Conservation (phyloP, 2,113 vertebrate species). For the Pyxicephalus adspersus region DNA sequence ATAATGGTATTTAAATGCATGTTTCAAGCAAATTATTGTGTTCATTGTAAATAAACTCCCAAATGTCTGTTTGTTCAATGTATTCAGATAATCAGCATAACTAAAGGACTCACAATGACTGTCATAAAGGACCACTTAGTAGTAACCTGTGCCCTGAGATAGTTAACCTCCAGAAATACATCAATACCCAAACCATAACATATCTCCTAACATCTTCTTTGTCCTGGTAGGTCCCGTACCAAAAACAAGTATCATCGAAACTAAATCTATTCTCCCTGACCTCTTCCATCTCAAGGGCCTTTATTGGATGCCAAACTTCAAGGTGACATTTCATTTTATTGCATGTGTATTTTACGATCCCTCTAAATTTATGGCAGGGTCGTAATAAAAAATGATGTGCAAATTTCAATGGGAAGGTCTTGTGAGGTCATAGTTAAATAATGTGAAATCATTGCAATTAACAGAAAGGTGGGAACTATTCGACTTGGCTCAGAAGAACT, state of each 20-base stretch:
- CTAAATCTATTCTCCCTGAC: conserved; percentile 21
- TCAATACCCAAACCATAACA: not conserved
- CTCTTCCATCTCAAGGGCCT: conserved; percentile 15
- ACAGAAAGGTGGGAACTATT: not conserved
- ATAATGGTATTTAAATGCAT: not conserved
- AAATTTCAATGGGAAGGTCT: not conserved
- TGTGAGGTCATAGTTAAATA: not conserved
- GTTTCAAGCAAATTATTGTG: not conserved
- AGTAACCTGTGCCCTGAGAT: not conserved
- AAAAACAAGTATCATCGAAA: conserved; percentile 24
- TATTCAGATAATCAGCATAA: conserved; percentile 2
- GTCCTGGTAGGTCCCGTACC: not conserved
- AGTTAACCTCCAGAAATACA: conserved; percentile 5
- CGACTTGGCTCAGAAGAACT: not conserved
- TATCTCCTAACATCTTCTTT: not conserved
- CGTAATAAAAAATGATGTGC: conserved; percentile 24
- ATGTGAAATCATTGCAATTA: conserved; percentile 20
- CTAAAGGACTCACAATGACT: not conserved
- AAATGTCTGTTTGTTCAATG: not conserved
- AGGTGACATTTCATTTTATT: conserved; percentile 53
- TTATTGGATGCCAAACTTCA: conserved; percentile 23
- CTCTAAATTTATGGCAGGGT: conserved; percentile 23
- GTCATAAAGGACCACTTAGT: conserved; percentile 18
- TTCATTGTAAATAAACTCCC: too few relatives aligned
- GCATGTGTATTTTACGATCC: conserved; percentile 19